Conservation (phyloP, 2,888 invertebrate genomes). For the Boloria euphrosyne region DNA sequence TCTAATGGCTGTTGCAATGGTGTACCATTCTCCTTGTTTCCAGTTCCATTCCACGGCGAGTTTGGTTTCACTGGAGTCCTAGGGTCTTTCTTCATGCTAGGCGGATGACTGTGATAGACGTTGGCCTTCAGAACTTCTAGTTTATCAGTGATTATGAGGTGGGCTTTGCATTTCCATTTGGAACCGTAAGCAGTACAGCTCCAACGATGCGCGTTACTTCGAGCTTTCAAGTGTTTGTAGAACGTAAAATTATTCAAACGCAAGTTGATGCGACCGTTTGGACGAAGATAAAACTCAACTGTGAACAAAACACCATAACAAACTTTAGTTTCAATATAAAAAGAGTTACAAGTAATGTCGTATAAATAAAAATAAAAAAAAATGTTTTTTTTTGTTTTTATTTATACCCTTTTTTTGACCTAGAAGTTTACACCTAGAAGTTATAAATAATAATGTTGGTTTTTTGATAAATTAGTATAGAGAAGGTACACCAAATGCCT, state of each 20-base stretch:
- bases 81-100: conserved; percentile 52
- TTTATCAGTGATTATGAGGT: conserved; percentile 68
- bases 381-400: too few relatives aligned
- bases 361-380: conserved; percentile 6
- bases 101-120: conserved; percentile 63
- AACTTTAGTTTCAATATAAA: conserved; percentile 2
- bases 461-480: too few relatives aligned
- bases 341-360: neutral
- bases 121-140: conserved; percentile 68
- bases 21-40: conserved; percentile 41
- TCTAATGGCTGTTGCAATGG: conserved; percentile 23
- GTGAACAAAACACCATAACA: conserved; percentile 36
- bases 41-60: conserved; percentile 39
- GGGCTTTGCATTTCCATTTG: conserved; percentile 71
- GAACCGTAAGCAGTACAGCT: conserved; percentile 72
- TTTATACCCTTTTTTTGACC: too few relatives aligned
- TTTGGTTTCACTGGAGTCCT: conserved; percentile 33
- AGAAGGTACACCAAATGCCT: too few relatives aligned
- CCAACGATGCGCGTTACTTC: conserved; percentile 69
- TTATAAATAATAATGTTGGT: too few relatives aligned
- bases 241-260: conserved; percentile 72
- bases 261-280: conserved; percentile 66
- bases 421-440: too few relatives aligned
- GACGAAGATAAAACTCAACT: conserved; percentile 69
- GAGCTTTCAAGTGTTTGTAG: conserved; percentile 71